phyloP scores from a whole-genome alignment of 2,113 vertebrate species.

The Chlamydotis undulata region DNA sequence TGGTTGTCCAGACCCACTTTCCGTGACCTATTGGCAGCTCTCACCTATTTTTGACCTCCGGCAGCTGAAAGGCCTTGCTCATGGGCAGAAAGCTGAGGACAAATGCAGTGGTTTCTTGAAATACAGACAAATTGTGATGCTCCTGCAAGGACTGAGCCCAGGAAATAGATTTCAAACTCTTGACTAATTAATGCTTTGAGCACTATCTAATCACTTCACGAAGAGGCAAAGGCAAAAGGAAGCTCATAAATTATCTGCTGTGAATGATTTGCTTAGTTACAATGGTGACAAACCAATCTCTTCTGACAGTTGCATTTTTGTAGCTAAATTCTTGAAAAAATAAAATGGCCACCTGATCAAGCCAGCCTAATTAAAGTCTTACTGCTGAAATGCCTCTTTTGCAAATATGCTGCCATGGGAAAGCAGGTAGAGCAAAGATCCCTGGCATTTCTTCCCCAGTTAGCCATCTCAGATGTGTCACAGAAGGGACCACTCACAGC shows the following conservation, averaged over 20 bases:
- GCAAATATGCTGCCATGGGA: fast-evolving
- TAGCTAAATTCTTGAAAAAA: not conserved
- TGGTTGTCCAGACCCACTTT: not conserved
- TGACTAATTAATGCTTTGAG: not conserved
- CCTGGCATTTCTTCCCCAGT: not conserved
- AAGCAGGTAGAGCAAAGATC: not conserved
- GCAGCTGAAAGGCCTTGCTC: not conserved
- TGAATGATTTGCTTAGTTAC: not conserved
- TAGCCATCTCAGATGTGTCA: not conserved
- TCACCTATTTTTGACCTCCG: not conserved
- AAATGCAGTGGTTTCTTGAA: not conserved
- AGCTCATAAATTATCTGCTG: not conserved
- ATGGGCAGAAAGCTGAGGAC: not conserved
- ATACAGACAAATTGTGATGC: not conserved
- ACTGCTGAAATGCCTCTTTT: not conserved
- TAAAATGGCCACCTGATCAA: not conserved
- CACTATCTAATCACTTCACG: not conserved
- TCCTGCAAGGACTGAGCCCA: not conserved
- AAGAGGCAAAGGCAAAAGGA: not conserved
- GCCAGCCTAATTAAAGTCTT: not conserved
- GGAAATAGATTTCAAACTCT: not conserved
- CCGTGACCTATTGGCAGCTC: not conserved
- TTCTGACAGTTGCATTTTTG: not conserved
- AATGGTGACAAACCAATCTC: not conserved
- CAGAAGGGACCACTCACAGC: not conserved